Conservation (phyloP, 1,140 invertebrate genomes). For the Drosophila ogumai region DNA sequence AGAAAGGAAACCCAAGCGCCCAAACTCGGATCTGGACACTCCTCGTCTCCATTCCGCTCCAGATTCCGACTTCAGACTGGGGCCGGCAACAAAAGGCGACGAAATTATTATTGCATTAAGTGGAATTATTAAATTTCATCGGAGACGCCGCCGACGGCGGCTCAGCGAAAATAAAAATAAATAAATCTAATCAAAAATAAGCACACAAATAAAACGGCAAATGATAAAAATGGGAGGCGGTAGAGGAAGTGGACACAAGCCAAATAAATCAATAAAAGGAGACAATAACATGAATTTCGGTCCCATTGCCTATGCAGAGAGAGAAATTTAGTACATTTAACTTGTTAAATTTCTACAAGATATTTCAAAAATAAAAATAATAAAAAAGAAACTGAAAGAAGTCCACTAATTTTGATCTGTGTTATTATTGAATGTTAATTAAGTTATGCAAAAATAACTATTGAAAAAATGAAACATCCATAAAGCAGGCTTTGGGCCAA, state of each 20-base stretch:
- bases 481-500: background rate
- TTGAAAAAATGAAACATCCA: background rate
- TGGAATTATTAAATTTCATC: constrained; percentile 84
- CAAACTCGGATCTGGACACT: background rate
- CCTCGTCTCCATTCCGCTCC: background rate
- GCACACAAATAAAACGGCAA: constrained; percentile 79
- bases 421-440: background rate
- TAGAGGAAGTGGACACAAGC: constrained; percentile 25
- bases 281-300: constrained; percentile 47
- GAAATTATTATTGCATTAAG: constrained; percentile 84
- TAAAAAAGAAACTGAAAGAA: too few relatives aligned
- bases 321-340: constrained; percentile 1
- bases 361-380: too few relatives aligned
- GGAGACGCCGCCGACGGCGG: constrained; percentile 52
- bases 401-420: too few relatives aligned
- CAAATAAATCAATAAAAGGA: constrained; percentile 60
- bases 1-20: background rate
- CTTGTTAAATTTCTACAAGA: too few relatives aligned
- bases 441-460: background rate
- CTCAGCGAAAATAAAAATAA: constrained; percentile 81
- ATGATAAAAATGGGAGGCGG: constrained; percentile 56
- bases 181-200: constrained; percentile 84
- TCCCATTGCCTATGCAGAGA: constrained; percentile 4
- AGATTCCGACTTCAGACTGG: background rate
- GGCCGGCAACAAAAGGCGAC: constrained; percentile 75